Percentiles rank a stretch among this genome's conserved stretches.
These are phyloP conservation scores for Celastrina argiolus DNA, from an alignment of 2,888 invertebrate species.

Conservation along the genomic window DNA sequence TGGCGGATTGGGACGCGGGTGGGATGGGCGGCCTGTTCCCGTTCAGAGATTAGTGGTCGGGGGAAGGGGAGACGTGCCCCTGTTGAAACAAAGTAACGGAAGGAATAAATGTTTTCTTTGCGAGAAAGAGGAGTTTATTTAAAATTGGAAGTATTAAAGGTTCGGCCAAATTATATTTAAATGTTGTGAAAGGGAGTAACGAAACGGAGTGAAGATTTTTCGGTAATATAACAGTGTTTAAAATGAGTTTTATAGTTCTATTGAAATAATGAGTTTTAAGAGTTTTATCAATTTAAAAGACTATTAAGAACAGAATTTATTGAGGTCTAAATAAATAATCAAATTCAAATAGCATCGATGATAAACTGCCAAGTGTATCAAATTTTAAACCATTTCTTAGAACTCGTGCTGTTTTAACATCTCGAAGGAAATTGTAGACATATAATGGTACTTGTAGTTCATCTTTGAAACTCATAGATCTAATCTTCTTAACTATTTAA, in stretches of 20 bases:
- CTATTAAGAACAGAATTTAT: not conserved
- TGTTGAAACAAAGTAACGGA: not conserved
- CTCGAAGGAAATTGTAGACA: not conserved
- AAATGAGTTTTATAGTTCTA: not conserved
- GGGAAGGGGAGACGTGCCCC: slow-evolving; percentile 13
- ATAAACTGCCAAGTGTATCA: slow-evolving; percentile 25
- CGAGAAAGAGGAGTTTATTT: not conserved
- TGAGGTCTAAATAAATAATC: not conserved
- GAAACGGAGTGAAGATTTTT: not conserved
- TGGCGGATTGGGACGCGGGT: slow-evolving; percentile 83
- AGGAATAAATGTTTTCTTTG: not conserved
- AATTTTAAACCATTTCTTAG: not conserved
- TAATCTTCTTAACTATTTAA: slow-evolving; percentile 9
- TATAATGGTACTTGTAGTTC: slow-evolving; percentile 19
- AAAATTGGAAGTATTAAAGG: slow-evolving; percentile 10
- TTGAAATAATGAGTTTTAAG: not conserved
- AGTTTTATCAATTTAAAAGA: not conserved
- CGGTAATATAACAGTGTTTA: not conserved
- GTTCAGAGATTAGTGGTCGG: slow-evolving; percentile 57
- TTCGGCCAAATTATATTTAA: slow-evolving; percentile 21
- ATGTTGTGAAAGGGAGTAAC: not conserved
- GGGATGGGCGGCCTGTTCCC: slow-evolving; percentile 76
- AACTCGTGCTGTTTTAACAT: slow-evolving; percentile 13
- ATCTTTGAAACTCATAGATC: slow-evolving; percentile 18
- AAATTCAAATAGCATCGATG: slow-evolving; percentile 26